phyloP scores from a whole-genome alignment of 2,888 invertebrate species.

The Cryptus armator region DNA sequence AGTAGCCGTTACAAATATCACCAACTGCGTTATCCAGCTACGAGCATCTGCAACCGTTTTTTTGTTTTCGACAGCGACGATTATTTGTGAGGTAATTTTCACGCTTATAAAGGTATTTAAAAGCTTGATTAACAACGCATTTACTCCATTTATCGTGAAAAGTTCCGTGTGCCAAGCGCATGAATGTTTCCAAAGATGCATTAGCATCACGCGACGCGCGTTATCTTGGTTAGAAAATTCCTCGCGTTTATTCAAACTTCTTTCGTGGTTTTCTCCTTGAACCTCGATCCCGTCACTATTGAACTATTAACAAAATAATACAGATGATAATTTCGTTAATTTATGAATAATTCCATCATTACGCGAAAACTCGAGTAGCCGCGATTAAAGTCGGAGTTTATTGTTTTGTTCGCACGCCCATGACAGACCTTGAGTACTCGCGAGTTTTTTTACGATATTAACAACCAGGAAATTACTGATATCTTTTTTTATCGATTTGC shows the following conservation, averaged over 20 bases:
- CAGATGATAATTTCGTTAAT: too few relatives aligned
- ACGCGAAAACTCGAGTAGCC: background rate
- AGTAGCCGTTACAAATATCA: constrained; percentile 68
- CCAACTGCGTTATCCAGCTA: background rate
- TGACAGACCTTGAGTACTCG: background rate
- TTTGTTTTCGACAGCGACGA: background rate
- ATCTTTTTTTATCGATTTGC: background rate
- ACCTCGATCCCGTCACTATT: too few relatives aligned
- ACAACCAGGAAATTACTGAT: background rate
- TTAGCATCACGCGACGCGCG: background rate
- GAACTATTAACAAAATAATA: too few relatives aligned
- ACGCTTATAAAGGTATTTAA: constrained; percentile 35
- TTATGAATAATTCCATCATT: too few relatives aligned
- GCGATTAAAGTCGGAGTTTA: background rate
- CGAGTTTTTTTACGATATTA: background rate
- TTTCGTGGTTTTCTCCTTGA: background rate
- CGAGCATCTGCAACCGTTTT: constrained; percentile 16
- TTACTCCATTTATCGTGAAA: background rate
- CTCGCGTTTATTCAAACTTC: background rate
- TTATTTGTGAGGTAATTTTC: background rate
- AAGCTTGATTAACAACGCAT: background rate
- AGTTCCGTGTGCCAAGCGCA: background rate
- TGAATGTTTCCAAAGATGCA: background rate
- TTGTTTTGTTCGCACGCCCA: background rate
- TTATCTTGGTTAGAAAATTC: constrained; percentile 51